Evolutionary conservation across 64 coral and sea anemone genomes (phyloP), one percentile per base, ranked within the genome.

Genomic region (Actinia equina): DNA sequence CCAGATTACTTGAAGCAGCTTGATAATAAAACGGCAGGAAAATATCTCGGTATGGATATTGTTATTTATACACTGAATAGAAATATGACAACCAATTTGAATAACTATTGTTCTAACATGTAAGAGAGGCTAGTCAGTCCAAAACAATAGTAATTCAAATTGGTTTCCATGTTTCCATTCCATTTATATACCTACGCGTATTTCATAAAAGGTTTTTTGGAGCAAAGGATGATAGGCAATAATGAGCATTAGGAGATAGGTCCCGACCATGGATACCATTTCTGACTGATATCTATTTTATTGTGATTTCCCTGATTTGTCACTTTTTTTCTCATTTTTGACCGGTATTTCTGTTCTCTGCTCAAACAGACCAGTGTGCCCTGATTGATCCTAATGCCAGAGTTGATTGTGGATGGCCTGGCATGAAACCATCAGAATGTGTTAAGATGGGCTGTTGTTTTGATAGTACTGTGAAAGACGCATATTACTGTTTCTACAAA

Each of bases 371-470:
- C 52, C 62, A 85, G 18, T 96, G 94, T 85, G 52, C 88, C 26
- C 27, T 96, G 22, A 88, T 96, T 20, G 58, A 93, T 59, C 94
- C 94, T 12, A 43, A 42, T 1, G 42, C 41, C 42, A 83, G 94
- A 17, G 64, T 96, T 58, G 94, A 96, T 58, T 96, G 94, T 84
- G 94, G 94, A 4, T 96, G 94, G 94, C 91, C 91, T 43, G 94
- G 94, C 42, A 85, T 96, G 27, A 85, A 79, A 1, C 13, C 51
- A 79, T 78, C 80, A 11, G 16, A 80, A 16, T 96, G 94, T 19
- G 7, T 43, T 5, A 79, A 89, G 18, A 87, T 84, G 84, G 88
- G 91, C 7, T 96, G 94, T 44, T 96, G 94, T 88, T 96, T 90
- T 82, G 94, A 96, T 23, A 53, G 42, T 18, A 59, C 79, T 18